Evolutionary conservation across 2,113 vertebrate species (phyloP), one percentile per base, ranked within the genome.

Genomic region (Pitta sordida): DNA sequence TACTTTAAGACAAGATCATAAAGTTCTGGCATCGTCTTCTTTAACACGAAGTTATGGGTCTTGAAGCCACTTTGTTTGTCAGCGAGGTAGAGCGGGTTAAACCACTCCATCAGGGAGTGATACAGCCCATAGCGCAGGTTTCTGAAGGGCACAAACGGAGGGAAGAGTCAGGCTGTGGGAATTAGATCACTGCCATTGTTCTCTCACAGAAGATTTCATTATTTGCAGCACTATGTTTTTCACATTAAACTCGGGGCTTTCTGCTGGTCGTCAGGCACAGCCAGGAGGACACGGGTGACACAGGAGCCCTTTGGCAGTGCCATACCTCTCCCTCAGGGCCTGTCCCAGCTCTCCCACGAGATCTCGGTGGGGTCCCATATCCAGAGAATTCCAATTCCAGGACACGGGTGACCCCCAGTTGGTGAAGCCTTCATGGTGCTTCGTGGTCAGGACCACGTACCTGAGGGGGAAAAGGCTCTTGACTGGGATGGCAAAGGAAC

Each of bases 331-430:
- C 67, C 98, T 98, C 24, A 99, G 90, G 12, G 99, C 99, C 39
- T 96, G 62, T 48, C 97, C 99, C 94, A 99, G 94, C 80, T 99
- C 99, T 78, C 97, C 99, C 13, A 99, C 99, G 1, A 99, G 96
- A 79, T 99, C 99, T 17, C 98, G 97, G 93, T 98, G 98, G 14
- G 99, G 99, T 9, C 99, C 99, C 0, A 86, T 96, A 36, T 99
- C 98, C 74, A 98, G 37, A 5, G 99, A 98, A 88, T 99, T 99
- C 99, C 99, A 99, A 97, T 99, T 99, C 99, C 99, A 99, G 69
- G 99, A 99, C 64, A 98, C 93, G 0, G 98, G 85, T 0, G 99
- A 99, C 0, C 85, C 97, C 99, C 99, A 99, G 97, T 99, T 99
- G 49, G 99, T 98, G 85, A 99, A 99, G 44, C 99, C 99, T 94